Conservation (phyloP, 2,888 invertebrate genomes). For the Idaea straminata region DNA sequence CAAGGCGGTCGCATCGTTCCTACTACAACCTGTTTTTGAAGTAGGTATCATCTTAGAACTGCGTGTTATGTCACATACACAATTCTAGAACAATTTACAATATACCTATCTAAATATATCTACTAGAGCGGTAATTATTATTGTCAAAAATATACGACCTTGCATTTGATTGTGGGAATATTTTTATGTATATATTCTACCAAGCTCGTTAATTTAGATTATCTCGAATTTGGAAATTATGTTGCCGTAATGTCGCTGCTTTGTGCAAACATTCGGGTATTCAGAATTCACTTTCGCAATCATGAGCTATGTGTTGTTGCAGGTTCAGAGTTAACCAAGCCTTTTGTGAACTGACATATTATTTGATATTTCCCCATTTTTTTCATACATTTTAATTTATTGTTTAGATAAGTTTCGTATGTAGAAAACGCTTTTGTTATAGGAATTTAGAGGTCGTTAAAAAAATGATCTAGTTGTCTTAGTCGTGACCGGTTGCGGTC, state of each 20-base stretch:
- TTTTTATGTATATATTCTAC: constrained; percentile 47
- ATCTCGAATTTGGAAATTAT: constrained; percentile 49
- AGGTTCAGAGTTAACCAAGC: constrained; percentile 15
- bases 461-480: constrained; percentile 60
- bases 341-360: constrained; percentile 7
- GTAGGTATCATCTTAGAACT: constrained; percentile 35
- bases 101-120: constrained; percentile 7
- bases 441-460: constrained; percentile 56
- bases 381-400: constrained; percentile 14
- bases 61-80: constrained; percentile 47
- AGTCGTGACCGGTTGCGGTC: constrained; percentile 65
- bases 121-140: constrained; percentile 21
- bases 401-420: constrained; percentile 16
- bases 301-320: constrained; percentile 32
- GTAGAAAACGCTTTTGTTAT: constrained; percentile 33
- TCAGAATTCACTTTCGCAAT: constrained; percentile 30
- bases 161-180: constrained; percentile 69
- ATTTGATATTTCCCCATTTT: constrained; percentile 10
- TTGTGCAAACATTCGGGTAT: constrained; percentile 40
- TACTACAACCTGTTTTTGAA: constrained; percentile 40
- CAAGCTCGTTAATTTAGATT: constrained; percentile 58
- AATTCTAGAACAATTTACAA: constrained; percentile 26
- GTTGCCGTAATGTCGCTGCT: constrained; percentile 45
- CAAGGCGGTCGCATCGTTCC: constrained; percentile 64
- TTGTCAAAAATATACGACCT: constrained; percentile 44